Percentiles rank a stretch among this genome's conserved stretches.
phyloP scores from a whole-genome alignment of 1,140 invertebrate genomes.

The Scylla paramamosain region DNA sequence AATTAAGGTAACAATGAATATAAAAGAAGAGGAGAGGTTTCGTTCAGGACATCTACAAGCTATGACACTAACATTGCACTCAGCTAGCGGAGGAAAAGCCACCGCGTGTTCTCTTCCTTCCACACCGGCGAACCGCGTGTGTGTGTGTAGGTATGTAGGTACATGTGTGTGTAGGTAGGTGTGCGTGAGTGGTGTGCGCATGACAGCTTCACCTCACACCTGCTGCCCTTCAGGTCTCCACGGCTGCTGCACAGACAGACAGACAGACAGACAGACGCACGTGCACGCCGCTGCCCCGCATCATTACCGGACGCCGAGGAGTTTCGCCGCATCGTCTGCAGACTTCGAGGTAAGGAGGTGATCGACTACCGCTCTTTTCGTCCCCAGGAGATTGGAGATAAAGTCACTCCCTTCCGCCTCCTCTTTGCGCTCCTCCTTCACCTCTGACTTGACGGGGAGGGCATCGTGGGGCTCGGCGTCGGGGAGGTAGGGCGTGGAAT shows the following conservation, averaged over 20 bases:
- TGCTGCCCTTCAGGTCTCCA: background rate
- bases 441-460: conserved; percentile 21
- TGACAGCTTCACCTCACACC: background rate
- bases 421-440: conserved; percentile 55
- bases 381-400: conserved; percentile 93
- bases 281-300: background rate
- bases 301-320: conserved; percentile 84
- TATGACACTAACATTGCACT: conserved; percentile 69
- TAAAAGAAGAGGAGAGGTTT: conserved; percentile 16
- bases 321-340: conserved; percentile 92
- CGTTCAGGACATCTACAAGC: conserved; percentile 63
- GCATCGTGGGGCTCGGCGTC: background rate
- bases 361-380: conserved; percentile 92
- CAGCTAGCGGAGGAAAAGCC: conserved; percentile 60
- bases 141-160: conserved; percentile 32
- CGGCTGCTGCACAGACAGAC: background rate
- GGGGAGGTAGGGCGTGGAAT: background rate
- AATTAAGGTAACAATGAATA: conserved; percentile 64
- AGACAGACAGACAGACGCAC: background rate
- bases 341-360: conserved; percentile 86
- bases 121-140: background rate
- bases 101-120: background rate
- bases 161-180: background rate
- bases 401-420: conserved; percentile 83
- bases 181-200: background rate